A percentile compares a stretch with the other conserved stretches of the same genome.
phyloP scores from a whole-genome alignment of 1,140 invertebrate species.

The Cyrtorhinus lividipennis region DNA sequence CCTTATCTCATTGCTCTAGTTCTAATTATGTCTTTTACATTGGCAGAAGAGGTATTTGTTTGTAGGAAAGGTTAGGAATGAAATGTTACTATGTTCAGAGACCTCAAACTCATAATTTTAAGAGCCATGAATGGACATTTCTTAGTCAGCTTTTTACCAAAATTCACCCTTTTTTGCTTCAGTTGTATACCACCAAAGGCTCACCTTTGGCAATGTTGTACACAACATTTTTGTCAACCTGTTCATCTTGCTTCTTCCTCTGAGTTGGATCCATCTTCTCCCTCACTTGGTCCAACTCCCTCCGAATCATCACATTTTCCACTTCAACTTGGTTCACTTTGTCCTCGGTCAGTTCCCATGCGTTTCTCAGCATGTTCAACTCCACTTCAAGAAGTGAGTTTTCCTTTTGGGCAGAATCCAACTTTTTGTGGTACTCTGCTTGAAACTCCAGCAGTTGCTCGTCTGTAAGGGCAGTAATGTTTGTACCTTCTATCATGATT shows the following conservation, averaged over 20 bases:
- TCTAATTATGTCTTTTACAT: no score
- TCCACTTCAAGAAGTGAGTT: not conserved
- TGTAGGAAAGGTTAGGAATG: no score
- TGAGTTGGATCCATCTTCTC: not conserved
- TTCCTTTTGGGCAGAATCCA: not conserved
- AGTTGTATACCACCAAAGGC: no score
- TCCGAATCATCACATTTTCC: slow-evolving; percentile 3
- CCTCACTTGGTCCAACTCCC: not conserved
- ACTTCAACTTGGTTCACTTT: not conserved
- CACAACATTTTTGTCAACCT: not conserved
- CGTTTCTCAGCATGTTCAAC: not conserved
- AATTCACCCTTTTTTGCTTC: no score
- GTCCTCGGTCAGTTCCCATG: not conserved
- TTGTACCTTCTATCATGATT: not conserved
- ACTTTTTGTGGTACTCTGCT: not conserved
- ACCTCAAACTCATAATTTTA: no score
- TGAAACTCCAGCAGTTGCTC: slow-evolving; percentile 1
- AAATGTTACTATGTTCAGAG: no score
- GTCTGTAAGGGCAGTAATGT: not conserved
- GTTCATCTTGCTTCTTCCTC: not conserved
- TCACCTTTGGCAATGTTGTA: not conserved
- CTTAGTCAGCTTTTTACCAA: no score
- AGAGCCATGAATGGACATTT: no score
- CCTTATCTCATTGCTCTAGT: no score
- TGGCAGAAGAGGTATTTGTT: no score